These are phyloP conservation scores for Knipowitschia caucasica DNA, from an alignment of 2,797 vertebrate species.

Conservation along the genomic window DNA sequence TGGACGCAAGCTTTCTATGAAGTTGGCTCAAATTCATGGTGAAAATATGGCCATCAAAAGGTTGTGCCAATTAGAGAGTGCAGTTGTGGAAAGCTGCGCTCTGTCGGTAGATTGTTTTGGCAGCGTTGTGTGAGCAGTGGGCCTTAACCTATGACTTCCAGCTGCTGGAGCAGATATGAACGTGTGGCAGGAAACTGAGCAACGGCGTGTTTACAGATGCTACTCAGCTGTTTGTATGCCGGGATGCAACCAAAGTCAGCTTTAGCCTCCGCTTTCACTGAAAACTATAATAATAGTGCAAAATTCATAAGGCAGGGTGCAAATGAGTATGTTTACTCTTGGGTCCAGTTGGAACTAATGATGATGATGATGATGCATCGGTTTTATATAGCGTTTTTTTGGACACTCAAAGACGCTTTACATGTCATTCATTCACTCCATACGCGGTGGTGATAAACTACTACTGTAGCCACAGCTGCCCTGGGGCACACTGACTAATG, in stretches of 20 bases:
- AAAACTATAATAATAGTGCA: conserved; percentile 1
- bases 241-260: conserved; percentile 36
- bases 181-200: conserved; percentile 51
- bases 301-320: too few relatives aligned
- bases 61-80: conserved; percentile 22
- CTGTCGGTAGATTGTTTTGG: conserved; percentile 50
- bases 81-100: conserved; percentile 38
- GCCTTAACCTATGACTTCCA: conserved; percentile 70
- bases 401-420: too few relatives aligned
- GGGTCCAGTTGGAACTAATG: too few relatives aligned
- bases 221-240: conserved; percentile 59
- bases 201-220: conserved; percentile 45
- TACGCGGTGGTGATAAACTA: too few relatives aligned
- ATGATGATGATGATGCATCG: too few relatives aligned
- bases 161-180: conserved; percentile 57
- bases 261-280: conserved; percentile 29
- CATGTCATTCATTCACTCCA: too few relatives aligned
- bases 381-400: too few relatives aligned
- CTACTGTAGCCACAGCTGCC: too few relatives aligned
- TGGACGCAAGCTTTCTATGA: conserved; percentile 24
- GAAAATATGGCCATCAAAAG: neutral
- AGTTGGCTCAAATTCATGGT: conserved; percentile 12
- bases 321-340: too few relatives aligned
- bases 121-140: conserved; percentile 46
- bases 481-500: too few relatives aligned